Evolutionary conservation across 2,888 invertebrate genomes (phyloP), one percentile per base, ranked within the genome.

Genomic region (Desoria tigrina): DNA sequence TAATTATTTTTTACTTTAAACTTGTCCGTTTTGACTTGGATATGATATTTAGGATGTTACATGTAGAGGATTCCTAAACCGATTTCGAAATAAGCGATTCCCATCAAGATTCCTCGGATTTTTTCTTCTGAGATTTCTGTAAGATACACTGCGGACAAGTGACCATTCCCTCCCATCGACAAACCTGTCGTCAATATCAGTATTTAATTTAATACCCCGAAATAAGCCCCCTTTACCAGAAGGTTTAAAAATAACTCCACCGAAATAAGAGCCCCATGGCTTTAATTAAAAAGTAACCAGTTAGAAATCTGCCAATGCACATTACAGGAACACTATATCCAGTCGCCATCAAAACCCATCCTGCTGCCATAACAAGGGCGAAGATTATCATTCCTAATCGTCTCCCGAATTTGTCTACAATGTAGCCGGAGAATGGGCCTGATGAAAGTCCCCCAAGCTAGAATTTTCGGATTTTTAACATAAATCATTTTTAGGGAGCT

Each of bases 41-140:
- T n/a, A n/a, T n/a, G n/a, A n/a, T n/a, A n/a, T n/a, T n/a, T n/a
- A n/a, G n/a, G n/a, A n/a, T n/a, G 55, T 18, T 60, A 70, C 70
- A 65, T 63, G 27, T 63, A 60, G n/a, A 74, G 39, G 57, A 74
- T 70, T 54, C 72, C 72, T 23, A 67, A 55, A 42, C 61, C 71
- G 21, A 57, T 18, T 23, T 57, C 58, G 42, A 71, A 60, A n/a
- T 57, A n/a, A 0, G 62, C 59, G 11, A 64, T 49, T 32, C 68
- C 57, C 45, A 67, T 65, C 9, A 71, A 27, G 23, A 65, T 66
- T 18, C 74, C 74, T 63, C 95, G 84, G 75, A 92, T 87, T 28
- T 88, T 86, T 75, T 88, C 90, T 75, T 92, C 89, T 0, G 92
- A 87, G 54, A 92, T 92, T 83, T 96, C 96, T 50, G 87, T 88